Conservation (phyloP, 2,113 vertebrate genomes). For the Dolichotis patagonum region DNA sequence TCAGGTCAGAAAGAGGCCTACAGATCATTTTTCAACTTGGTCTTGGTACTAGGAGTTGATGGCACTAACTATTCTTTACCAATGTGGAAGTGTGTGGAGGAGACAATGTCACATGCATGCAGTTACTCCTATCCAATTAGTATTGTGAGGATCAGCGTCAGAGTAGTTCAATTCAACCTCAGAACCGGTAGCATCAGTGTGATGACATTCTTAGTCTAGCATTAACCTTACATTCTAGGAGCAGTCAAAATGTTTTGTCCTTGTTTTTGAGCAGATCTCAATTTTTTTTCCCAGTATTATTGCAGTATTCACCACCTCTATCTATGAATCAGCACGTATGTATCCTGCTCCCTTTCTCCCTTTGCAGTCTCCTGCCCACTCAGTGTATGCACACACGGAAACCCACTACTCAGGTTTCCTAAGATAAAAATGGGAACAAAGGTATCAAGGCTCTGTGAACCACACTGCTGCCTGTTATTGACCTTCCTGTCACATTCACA, state of each 20-base stretch:
- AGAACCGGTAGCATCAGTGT: background rate
- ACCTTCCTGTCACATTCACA: background rate
- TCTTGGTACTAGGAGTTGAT: background rate
- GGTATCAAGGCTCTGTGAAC: background rate
- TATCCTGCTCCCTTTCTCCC: accelerated
- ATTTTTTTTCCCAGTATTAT: background rate
- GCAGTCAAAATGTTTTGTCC: background rate
- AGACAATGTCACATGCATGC: background rate
- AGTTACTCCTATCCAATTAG: background rate
- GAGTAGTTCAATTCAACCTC: background rate
- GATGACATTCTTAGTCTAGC: background rate
- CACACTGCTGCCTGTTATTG: background rate
- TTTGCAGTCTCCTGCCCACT: background rate
- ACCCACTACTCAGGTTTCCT: background rate
- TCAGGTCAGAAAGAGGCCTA: background rate
- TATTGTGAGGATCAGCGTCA: background rate
- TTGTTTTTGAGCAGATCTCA: background rate
- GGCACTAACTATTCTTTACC: background rate
- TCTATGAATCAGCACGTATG: background rate
- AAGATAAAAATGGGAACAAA: no score
- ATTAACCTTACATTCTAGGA: background rate
- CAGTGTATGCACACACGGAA: background rate
- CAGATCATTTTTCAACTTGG: background rate
- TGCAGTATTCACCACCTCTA: background rate
- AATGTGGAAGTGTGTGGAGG: background rate